Percentiles rank a stretch among this genome's conserved stretches.
These are phyloP conservation scores for Silurus aristotelis DNA, from an alignment of 2,797 vertebrate genomes.

Conservation along the genomic window DNA sequence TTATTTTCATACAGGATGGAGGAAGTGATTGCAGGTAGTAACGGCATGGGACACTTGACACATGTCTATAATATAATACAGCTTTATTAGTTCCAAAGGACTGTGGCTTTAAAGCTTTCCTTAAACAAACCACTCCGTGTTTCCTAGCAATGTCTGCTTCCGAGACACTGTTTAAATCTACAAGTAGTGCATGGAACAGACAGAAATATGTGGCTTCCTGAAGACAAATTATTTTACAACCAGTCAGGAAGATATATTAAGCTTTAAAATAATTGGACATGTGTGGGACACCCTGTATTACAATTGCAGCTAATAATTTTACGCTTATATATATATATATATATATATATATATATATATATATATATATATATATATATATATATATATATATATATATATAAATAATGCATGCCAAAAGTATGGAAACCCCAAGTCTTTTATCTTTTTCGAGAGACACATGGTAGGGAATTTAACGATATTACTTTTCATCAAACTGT, in stretches of 20 bases:
- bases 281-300: neutral
- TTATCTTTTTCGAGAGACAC: no score
- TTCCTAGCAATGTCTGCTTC: slow-evolving; percentile 24
- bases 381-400: no score
- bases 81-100: slow-evolving; percentile 19
- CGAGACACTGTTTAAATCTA: slow-evolving; percentile 6
- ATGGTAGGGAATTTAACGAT: no score
- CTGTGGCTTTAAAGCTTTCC: slow-evolving; percentile 8
- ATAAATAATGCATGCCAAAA: no score
- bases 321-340: neutral
- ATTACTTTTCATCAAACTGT: no score
- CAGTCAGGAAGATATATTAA: slow-evolving; percentile 23
- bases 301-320: neutral
- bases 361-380: no score
- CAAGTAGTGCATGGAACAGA: slow-evolving; percentile 25
- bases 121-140: slow-evolving; percentile 21
- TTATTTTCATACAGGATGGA: neutral
- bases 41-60: slow-evolving; percentile 10
- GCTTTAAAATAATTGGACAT: neutral
- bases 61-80: slow-evolving; percentile 4
- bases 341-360: no score
- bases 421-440: no score
- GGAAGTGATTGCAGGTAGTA: neutral
- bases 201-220: slow-evolving; percentile 27
- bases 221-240: slow-evolving; percentile 1